phyloP scores from a whole-genome alignment of 1,140 invertebrate genomes.

The Drosophila neocordata region DNA sequence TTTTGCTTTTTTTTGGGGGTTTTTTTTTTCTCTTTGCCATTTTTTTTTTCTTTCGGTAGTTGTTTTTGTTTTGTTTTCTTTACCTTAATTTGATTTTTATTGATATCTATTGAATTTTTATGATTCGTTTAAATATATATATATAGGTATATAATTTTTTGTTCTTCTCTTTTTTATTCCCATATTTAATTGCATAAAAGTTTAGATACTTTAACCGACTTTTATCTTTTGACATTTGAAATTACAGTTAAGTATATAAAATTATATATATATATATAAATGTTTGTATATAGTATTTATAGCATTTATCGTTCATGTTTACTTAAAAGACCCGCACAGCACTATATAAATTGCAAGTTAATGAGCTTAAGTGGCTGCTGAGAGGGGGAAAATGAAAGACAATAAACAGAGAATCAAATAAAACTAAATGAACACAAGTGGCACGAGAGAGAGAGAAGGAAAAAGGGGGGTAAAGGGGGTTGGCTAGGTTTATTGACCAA shows the following conservation, averaged over 20 bases:
- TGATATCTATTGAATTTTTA: constrained; percentile 25
- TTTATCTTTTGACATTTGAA: constrained; percentile 7
- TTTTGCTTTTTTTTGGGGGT: not conserved
- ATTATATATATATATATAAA: not conserved
- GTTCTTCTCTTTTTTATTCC: not conserved
- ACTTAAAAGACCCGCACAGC: constrained; percentile 52
- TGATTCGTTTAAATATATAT: not conserved
- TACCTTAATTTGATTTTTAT: constrained; percentile 27
- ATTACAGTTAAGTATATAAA: constrained; percentile 1
- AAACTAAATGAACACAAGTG: constrained; percentile 44
- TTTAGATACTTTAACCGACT: not conserved
- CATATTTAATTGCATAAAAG: no score
- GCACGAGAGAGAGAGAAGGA: not conserved
- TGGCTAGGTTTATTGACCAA: not conserved
- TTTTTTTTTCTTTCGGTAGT: not conserved
- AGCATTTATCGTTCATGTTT: constrained; percentile 10
- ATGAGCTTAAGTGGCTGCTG: constrained; percentile 62
- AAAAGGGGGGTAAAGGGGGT: not conserved
- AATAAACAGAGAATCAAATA: constrained; percentile 58
- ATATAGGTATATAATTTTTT: no score
- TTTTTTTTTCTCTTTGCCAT: not conserved
- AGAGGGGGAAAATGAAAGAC: constrained; percentile 23
- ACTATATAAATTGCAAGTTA: constrained; percentile 65
- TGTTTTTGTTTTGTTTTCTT: not conserved
- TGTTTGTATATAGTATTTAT: constrained; percentile 15